Base-by-base conservation (phyloP, 2,797 vertebrate genomes). In the Synaphobranchus kaupii region DNA sequence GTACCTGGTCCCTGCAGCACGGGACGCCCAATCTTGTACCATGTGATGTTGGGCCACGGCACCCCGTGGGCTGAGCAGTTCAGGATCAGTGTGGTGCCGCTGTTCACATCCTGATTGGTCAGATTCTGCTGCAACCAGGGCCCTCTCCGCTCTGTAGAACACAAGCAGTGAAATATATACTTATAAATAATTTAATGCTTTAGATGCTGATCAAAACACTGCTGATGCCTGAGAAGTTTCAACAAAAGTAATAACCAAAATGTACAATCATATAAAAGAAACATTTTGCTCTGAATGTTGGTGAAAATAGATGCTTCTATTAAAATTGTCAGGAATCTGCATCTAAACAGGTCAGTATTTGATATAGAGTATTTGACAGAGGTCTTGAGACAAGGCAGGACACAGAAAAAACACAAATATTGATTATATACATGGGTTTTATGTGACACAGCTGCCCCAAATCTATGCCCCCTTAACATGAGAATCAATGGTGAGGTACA, bases 41-140 rank as follows among this genome's bases (percentile, higher is more conserved):
- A 99, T 0, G 71, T 92, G 86, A 99, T 94, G 78, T 81, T 48
- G 0, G 98, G 97, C 12, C 34, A 87, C 17, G 98, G 98, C 0
- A 95, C 96, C 39, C 98, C 98, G 0, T 84, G 87, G 17, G 96
- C 98, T 1, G 87, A 92, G 90, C 98, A 99, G 78, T 93, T 86
- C 90, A 99, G 94, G 0, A 89, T 89, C 89, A 99, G 94, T 56
- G 97, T 99, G 92, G 95, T 97, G 1, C 98, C 98, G 91, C 96
- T 96, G 93, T 98, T 99, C 76, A 99, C 96, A 22, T 95, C 94
- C 92, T 95, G 94, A 89, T 97, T 95, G 0, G 97, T 97, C 71
- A 99, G 96, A 91, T 98, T 98, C 86, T 97, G 96, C 85, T 93
- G 94, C 86, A 99, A 93, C 22, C 94, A 92, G 0, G 98, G 97